A percentile compares a stretch with the other conserved stretches of the same genome.
Evolutionary conservation across 2,113 vertebrate species (phyloP).

Genomic region (Larimichthys crocea): DNA sequence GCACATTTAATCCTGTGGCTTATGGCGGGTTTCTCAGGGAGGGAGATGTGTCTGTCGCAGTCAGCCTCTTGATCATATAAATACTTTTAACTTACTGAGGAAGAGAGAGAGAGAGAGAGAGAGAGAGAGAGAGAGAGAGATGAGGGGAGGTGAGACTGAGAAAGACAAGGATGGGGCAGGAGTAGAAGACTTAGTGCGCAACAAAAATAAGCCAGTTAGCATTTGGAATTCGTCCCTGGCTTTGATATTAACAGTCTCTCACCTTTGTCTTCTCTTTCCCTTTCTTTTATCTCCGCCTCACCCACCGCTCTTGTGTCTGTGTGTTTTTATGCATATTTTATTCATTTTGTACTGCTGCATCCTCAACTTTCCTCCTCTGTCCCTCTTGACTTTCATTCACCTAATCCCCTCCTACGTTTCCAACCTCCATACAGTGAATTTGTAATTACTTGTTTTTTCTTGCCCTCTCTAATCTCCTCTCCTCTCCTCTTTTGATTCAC

Average conservation of each 20-base stretch:
- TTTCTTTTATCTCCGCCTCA: neutral
- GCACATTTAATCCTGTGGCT: constrained; percentile 73
- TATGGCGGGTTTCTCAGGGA: constrained; percentile 66
- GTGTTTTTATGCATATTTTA: constrained; percentile 10
- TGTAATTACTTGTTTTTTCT: constrained; percentile 23
- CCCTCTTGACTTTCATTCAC: constrained; percentile 38
- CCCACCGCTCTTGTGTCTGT: neutral
- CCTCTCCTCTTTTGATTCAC: neutral
- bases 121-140: neutral
- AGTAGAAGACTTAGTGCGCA: neutral
- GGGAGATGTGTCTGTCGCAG: constrained; percentile 68
- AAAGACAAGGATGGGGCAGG: neutral
- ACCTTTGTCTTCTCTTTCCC: constrained; percentile 13
- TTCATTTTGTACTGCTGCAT: constrained; percentile 7
- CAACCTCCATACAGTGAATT: constrained; percentile 2
- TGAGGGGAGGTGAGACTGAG: neutral
- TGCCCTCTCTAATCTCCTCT: neutral
- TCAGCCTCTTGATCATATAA: constrained; percentile 74
- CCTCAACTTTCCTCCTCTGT: constrained; percentile 6
- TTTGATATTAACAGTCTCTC: constrained; percentile 38
- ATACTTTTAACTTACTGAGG: constrained; percentile 54
- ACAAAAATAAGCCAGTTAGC: constrained; percentile 5
- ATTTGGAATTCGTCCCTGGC: constrained; percentile 5
- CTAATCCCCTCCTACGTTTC: constrained; percentile 19
- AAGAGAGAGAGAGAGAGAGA: neutral